phyloP scores from a whole-genome alignment of 1,140 invertebrate species.

The Ceratitis capitata region DNA sequence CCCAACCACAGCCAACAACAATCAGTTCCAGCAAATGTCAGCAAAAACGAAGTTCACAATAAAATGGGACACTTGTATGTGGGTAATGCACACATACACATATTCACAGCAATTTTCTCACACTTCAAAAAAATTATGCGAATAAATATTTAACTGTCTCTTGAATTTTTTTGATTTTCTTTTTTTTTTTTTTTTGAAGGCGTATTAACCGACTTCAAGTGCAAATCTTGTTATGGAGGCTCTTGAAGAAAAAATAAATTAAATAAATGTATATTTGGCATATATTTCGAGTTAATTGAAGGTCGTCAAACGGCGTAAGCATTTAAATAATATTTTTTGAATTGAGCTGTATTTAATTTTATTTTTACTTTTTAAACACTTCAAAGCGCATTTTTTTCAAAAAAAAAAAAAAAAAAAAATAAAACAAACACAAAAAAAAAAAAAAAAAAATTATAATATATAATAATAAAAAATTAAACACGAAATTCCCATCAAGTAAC shows the following conservation, averaged over 20 bases:
- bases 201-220: neutral
- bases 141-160: neutral
- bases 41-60: neutral
- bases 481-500: no score
- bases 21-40: neutral
- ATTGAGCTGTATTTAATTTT: no score
- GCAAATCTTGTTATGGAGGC: neutral
- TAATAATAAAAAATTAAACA: no score
- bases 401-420: neutral
- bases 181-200: conserved; percentile 7
- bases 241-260: no score
- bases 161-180: no score
- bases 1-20: neutral
- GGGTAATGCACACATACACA: neutral
- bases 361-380: neutral
- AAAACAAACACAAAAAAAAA: neutral
- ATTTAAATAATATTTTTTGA: neutral
- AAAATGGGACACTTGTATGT: neutral
- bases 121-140: neutral
- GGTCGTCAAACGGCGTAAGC: neutral
- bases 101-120: neutral
- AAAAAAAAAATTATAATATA: no score
- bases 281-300: conserved; percentile 13
- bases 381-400: neutral
- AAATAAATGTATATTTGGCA: conserved; percentile 6